Evolutionary conservation across 2,888 invertebrate species (phyloP).

Genomic region (Leucophora obtusa): DNA sequence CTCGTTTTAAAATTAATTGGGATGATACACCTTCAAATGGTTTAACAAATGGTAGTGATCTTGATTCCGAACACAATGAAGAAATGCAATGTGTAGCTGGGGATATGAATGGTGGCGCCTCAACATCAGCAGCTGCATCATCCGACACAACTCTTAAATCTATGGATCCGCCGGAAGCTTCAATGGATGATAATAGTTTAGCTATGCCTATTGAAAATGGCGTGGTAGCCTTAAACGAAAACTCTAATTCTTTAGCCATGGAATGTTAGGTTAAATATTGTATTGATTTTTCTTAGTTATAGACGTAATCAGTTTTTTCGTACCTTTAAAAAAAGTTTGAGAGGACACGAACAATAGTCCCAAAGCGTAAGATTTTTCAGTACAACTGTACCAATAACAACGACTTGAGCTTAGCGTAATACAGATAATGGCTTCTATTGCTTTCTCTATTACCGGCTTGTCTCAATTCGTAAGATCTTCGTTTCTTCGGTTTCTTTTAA

Average conservation of each 20-base stretch:
- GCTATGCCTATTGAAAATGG: constrained; percentile 76
- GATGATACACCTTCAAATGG: constrained; percentile 82
- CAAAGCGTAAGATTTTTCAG: constrained; percentile 29
- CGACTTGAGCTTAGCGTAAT: neutral
- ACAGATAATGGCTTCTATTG: neutral
- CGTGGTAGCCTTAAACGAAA: constrained; percentile 76
- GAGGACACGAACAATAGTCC: constrained; percentile 1
- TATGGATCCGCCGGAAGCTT: constrained; percentile 66
- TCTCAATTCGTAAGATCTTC: constrained; percentile 26
- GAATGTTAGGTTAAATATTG: constrained; percentile 73
- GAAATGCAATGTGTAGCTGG: constrained; percentile 66
- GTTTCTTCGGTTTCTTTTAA: constrained; percentile 20
- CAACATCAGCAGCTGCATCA: constrained; percentile 67
- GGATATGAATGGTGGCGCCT: constrained; percentile 67
- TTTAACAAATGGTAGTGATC: constrained; percentile 69
- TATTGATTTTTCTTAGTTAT: constrained; percentile 37
- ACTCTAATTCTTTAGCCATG: constrained; percentile 79
- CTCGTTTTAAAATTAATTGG: constrained; percentile 98
- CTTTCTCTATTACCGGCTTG: constrained; percentile 6
- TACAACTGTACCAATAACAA: constrained; percentile 36
- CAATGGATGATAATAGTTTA: constrained; percentile 76
- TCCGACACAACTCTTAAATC: constrained; percentile 23
- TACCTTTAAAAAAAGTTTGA: constrained; percentile 3
- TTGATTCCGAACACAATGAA: constrained; percentile 63
- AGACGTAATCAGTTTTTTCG: constrained; percentile 44